A percentile compares a stretch with the other conserved stretches of the same genome.
Evolutionary conservation across 2,797 vertebrate species (phyloP).

Genomic region (Acanthurus leucopareius): DNA sequence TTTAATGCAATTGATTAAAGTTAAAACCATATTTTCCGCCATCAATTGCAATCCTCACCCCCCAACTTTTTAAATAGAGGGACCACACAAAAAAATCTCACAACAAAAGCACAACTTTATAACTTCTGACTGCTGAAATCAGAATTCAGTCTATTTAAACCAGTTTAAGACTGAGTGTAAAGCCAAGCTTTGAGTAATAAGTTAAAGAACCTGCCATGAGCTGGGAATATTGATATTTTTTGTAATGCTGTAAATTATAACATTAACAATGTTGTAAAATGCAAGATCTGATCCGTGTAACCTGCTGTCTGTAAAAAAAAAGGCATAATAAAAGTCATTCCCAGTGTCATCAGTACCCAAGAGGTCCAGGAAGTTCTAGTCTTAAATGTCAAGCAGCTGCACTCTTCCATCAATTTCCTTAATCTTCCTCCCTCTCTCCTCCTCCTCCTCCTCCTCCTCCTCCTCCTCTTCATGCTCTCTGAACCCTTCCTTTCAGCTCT

Average conservation of each 20-base stretch:
- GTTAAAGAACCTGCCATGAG: not conserved
- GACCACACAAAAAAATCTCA: not conserved
- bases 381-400: conserved; percentile 74
- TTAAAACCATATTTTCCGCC: conserved; percentile 16
- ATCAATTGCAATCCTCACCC: not conserved
- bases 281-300: conserved; percentile 5
- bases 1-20: not conserved
- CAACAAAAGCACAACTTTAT: not conserved
- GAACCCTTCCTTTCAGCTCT: conserved; percentile 43
- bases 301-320: not conserved
- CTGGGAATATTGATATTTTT: conserved; percentile 4
- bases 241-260: not conserved
- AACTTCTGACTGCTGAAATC: conserved; percentile 3
- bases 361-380: conserved; percentile 31
- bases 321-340: conserved; percentile 31
- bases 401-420: conserved; percentile 56
- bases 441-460: conserved; percentile 18
- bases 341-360: conserved; percentile 13
- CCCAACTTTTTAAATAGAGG: not conserved
- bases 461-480: conserved; percentile 50
- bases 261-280: not conserved
- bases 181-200: not conserved
- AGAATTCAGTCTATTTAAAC: conserved; percentile 2
- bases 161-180: conserved; percentile 2
- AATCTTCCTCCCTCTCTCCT: conserved; percentile 46